phyloP scores from a whole-genome alignment of 2,113 vertebrate genomes.

The Falcunculus frontatus region DNA sequence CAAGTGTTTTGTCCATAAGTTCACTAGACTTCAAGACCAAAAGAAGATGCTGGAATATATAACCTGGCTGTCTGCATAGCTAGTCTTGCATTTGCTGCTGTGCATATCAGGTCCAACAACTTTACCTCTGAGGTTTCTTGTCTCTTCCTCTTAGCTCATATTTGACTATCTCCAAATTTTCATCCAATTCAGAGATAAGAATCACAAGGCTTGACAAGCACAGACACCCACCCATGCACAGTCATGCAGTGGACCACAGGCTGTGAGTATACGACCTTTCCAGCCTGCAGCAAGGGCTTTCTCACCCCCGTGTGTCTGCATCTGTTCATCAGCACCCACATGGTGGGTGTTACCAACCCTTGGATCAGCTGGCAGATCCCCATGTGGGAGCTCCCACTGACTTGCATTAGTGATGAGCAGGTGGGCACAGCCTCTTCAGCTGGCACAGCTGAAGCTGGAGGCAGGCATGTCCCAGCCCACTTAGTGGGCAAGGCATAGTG shows the following conservation, averaged over 20 bases:
- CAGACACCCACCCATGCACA: background rate
- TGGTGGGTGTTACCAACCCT: background rate
- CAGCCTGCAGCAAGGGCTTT: background rate
- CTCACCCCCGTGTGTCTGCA: accelerated
- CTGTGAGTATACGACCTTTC: background rate
- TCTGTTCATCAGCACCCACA: background rate
- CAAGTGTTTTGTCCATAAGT: background rate
- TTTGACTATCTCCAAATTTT: background rate
- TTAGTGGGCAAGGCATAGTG: background rate
- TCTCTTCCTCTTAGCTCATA: background rate
- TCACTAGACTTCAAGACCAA: background rate
- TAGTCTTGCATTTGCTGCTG: background rate
- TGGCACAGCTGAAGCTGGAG: background rate
- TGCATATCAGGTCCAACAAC: background rate
- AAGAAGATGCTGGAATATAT: background rate
- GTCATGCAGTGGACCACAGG: background rate
- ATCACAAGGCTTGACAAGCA: background rate
- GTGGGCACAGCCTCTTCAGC: background rate
- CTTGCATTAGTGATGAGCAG: background rate
- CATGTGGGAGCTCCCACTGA: background rate
- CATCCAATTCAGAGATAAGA: background rate
- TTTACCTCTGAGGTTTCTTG: background rate
- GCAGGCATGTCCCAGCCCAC: background rate
- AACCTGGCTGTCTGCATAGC: background rate
- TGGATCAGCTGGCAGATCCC: background rate